Base-by-base conservation (phyloP, 2,797 vertebrate genomes). In the Trachops cirrhosus region DNA sequence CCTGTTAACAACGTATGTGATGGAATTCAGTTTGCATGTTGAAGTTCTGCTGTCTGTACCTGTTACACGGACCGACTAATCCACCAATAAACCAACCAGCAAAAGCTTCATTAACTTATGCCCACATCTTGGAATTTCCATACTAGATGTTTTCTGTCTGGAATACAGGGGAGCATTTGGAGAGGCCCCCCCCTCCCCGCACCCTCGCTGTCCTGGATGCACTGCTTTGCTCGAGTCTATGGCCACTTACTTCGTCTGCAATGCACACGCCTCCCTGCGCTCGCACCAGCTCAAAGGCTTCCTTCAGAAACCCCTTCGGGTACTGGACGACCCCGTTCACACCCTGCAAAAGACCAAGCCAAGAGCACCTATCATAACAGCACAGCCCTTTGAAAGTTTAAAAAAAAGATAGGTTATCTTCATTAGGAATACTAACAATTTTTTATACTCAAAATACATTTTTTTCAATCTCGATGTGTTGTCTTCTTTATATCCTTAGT, bases 271-370 rank as follows among this genome's bases (percentile, higher is more conserved):
- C 99, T 86, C 99, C 99, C 97, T 97, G 99, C 91, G 99, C 99
- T 94, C 99, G 98, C 18, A 99, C 98, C 70, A 99, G 98, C 92
- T 97, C 93, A 96, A 98, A 99, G 59, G 99, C 99, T 94, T 99
- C 99, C 94, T 99, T 99, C 46, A 99, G 98, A 98, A 98, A 99
- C 96, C 98, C 98, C 97, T 98, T 99, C 0, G 99, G 99, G 93
- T 99, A 99, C 96, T 99, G 99, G 89, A 99, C 98, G 24, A 98
- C 96, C 97, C 99, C 99, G 64, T 99, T 99, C 6, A 99, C 98
- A 50, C 99, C 99, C 99, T 99, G 96, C 24, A 97, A 97, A 95
- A 96, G 87, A 80, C 19, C 91, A 94, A 73, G 79, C 6, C 75
- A 70, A 68, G 68, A 48, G 86, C 77, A 26, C 34, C 9, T 78